Evolutionary conservation across 92 coral and sea anemone species (phyloP).

Genomic region (Paramuricea clavata): DNA sequence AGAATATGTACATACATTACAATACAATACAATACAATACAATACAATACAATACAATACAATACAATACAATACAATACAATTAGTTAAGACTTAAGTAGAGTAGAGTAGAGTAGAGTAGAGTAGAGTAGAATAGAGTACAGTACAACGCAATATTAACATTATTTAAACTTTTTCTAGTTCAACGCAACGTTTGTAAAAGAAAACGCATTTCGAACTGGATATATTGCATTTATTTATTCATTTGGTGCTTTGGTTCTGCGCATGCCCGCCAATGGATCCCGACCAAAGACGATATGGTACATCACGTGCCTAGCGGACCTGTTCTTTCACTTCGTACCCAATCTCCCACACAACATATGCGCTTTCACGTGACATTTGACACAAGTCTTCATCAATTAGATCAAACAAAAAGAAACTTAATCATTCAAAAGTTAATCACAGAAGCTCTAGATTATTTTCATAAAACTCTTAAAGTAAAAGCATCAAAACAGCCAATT

Average conservation of each 20-base stretch:
- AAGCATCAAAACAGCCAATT: slow-evolving; percentile 74
- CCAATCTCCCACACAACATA: slow-evolving; percentile 77
- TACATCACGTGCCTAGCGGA: slow-evolving; percentile 87
- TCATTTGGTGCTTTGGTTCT: slow-evolving; percentile 28
- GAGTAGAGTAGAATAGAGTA: too few species aligned
- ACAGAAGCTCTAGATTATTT: slow-evolving; percentile 93
- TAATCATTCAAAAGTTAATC: slow-evolving; percentile 81
- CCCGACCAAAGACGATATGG: slow-evolving; percentile 91
- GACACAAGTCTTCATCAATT: slow-evolving; percentile 81
- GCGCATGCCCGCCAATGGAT: slow-evolving; percentile 88
- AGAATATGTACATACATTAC: too few species aligned
- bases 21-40: too few species aligned
- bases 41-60: too few species aligned
- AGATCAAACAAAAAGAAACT: slow-evolving; percentile 55
- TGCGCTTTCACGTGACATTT: slow-evolving; percentile 93
- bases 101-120: too few species aligned
- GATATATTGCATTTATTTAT: not conserved
- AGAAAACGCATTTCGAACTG: not conserved
- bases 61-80: too few species aligned
- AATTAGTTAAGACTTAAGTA: too few species aligned
- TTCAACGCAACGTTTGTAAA: not conserved
- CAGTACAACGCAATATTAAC: too few species aligned
- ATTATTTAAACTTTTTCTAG: slow-evolving; percentile 1
- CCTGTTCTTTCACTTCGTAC: slow-evolving; percentile 69
- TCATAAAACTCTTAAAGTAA: slow-evolving; percentile 84